Evolutionary conservation across 2,113 vertebrate genomes (phyloP).

Genomic region (Acinonyx jubatus): DNA sequence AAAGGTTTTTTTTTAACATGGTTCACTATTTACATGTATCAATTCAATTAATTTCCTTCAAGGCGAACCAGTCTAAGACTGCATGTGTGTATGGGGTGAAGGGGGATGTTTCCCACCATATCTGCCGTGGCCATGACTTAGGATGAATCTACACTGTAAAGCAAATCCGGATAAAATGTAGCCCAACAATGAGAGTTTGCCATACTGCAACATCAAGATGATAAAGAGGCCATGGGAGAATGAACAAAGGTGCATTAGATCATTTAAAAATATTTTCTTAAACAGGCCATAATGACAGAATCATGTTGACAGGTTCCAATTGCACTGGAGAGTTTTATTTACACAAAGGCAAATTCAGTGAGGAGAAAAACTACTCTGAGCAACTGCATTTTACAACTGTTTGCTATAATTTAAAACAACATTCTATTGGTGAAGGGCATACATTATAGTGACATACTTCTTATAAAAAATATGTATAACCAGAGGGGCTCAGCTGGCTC

Average conservation of each 20-base stretch:
- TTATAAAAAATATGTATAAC: not conserved
- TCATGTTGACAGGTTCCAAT: not conserved
- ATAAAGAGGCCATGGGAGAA: not conserved
- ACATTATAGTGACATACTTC: not conserved
- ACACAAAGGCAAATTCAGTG: not conserved
- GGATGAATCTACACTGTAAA: not conserved
- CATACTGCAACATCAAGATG: not conserved
- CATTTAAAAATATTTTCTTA: not conserved
- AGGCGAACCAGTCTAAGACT: not conserved
- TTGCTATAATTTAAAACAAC: not conserved
- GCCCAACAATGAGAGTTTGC: not conserved
- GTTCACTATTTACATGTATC: not conserved
- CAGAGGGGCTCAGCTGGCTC: too few species aligned
- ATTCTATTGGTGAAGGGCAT: not conserved
- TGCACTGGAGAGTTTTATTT: not conserved
- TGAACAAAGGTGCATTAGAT: not conserved
- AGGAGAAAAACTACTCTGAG: not conserved
- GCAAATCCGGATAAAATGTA: not conserved
- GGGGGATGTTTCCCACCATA: not conserved
- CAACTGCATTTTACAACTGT: not conserved
- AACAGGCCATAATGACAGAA: not conserved
- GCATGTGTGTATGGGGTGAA: accelerated
- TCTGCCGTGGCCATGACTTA: not conserved
- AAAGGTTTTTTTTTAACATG: not conserved
- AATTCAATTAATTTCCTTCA: not conserved